Percentiles rank a stretch among this genome's conserved stretches.
Evolutionary conservation across 2,113 vertebrate genomes (phyloP).

Genomic region (Labeo rohita): DNA sequence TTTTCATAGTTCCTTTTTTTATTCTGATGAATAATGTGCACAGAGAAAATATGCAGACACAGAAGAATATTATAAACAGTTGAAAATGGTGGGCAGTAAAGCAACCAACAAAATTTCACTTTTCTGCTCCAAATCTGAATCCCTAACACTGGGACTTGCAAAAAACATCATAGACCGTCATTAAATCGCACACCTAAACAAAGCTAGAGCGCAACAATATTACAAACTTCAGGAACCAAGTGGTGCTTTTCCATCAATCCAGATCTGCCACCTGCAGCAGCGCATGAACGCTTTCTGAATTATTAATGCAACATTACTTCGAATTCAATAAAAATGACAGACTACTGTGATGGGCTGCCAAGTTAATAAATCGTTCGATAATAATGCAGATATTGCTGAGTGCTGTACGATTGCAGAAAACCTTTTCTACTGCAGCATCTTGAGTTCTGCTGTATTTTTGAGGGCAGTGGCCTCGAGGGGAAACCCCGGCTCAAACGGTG

Average conservation of each 20-base stretch:
- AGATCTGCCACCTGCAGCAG: neutral
- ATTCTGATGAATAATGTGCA: slow-evolving; percentile 99
- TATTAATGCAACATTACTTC: neutral
- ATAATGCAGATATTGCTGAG: neutral
- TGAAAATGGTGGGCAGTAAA: slow-evolving; percentile 99
- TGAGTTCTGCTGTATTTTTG: slow-evolving; percentile 47
- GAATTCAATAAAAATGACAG: slow-evolving; percentile 6
- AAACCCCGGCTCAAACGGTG: slow-evolving; percentile 51
- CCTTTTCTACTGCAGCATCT: slow-evolving; percentile 51
- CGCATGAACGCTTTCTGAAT: neutral
- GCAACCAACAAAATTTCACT: slow-evolving; percentile 98
- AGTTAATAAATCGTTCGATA: neutral
- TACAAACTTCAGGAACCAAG: neutral
- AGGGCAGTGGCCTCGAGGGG: slow-evolving; percentile 53
- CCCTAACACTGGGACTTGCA: slow-evolving; percentile 93
- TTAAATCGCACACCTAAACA: slow-evolving; percentile 46
- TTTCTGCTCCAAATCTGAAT: slow-evolving; percentile 91
- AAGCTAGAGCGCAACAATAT: neutral
- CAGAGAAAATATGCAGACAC: slow-evolving; percentile 99
- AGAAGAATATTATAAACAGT: slow-evolving; percentile 99
- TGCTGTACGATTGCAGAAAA: neutral
- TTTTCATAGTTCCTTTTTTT: slow-evolving; percentile 99
- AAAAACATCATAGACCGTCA: slow-evolving; percentile 74
- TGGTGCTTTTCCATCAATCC: neutral
- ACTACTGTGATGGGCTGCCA: neutral